Evolutionary conservation across 1,140 invertebrate species (phyloP).

Genomic region (Brachionus manjavacas): DNA sequence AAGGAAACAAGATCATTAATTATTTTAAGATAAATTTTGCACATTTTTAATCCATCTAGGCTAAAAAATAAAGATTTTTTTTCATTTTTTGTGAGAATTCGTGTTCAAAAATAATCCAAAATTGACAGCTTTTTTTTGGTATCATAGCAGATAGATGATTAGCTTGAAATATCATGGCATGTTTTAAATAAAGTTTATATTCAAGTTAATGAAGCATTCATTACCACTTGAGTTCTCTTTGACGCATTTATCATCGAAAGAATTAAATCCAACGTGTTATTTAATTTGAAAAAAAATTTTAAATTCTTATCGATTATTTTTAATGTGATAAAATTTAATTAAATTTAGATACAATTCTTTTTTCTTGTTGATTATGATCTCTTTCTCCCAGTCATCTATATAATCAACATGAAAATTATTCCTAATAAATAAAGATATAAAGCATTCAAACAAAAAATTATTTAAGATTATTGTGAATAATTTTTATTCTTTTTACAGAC

Average conservation of each 20-base stretch:
- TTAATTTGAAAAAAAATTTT: not conserved
- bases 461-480: not conserved
- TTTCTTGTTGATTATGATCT: too few relatives aligned
- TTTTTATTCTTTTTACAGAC: not conserved
- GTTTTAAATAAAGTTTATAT: not conserved
- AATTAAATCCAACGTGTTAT: not conserved
- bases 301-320: not conserved
- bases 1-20: not conserved
- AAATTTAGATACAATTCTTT: not conserved
- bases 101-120: not conserved
- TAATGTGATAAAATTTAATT: not conserved
- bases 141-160: not conserved
- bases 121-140: not conserved
- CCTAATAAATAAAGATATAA: not conserved
- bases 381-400: not conserved
- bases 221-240: not conserved
- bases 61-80: not conserved
- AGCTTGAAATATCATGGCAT: not conserved
- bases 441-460: not conserved
- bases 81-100: too few relatives aligned
- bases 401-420: not conserved
- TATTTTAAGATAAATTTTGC: not conserved
- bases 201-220: not conserved
- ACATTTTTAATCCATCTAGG: not conserved
- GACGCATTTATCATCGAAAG: not conserved